Evolutionary conservation across 2,113 vertebrate species (phyloP).

Genomic region (Bubo bubo): DNA sequence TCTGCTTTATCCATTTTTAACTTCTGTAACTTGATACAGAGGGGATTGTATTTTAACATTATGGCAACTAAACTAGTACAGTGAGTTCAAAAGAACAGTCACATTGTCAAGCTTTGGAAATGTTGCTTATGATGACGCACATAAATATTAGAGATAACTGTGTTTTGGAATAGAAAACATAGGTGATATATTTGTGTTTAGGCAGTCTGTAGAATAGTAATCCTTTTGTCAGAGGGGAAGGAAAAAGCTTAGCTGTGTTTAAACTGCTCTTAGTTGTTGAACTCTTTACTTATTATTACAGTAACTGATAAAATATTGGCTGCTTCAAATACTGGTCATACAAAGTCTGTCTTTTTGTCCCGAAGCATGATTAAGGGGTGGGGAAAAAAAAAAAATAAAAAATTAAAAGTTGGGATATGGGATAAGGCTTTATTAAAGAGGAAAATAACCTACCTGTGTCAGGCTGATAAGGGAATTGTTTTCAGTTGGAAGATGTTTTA

Average conservation of each 20-base stretch:
- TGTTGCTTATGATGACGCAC: neutral
- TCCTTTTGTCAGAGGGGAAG: constrained; percentile 4
- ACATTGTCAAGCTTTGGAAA: constrained; percentile 1
- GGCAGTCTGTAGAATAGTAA: neutral
- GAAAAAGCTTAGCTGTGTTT: neutral
- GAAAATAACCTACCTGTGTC: neutral
- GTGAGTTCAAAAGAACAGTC: constrained; percentile 49
- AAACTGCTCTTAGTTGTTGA: neutral
- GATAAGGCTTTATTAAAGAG: neutral
- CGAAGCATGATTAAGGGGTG: neutral
- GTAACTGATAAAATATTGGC: constrained; percentile 1
- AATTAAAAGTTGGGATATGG: neutral
- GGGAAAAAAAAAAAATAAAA: neutral
- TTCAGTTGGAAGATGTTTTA: neutral
- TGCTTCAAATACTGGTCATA: neutral
- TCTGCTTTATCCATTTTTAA: constrained; percentile 23
- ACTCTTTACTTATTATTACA: neutral
- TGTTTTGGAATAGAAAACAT: neutral
- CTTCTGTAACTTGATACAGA: constrained; percentile 40
- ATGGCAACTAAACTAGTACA: neutral
- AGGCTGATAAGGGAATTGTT: neutral
- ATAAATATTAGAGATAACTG: neutral
- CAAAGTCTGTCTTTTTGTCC: neutral
- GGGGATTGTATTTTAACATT: neutral
- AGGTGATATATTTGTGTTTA: neutral